A percentile compares a stretch with the other conserved stretches of the same genome.
Conservation (phyloP, 2,888 invertebrate genomes). For the Drosophila colorata region DNA sequence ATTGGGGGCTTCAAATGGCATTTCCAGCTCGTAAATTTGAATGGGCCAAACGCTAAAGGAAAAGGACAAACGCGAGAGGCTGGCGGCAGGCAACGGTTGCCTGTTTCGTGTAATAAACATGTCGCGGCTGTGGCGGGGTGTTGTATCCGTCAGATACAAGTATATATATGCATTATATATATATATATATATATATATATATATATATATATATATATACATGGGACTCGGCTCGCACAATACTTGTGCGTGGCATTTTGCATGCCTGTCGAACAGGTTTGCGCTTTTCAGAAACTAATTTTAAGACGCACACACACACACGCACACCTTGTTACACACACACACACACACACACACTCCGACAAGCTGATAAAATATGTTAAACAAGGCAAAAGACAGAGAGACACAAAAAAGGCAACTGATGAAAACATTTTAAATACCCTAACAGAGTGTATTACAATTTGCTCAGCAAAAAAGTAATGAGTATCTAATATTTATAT, state of each 20-base stretch:
- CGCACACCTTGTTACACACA: neutral
- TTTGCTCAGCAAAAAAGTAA: neutral
- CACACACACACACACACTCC: conserved; percentile 8
- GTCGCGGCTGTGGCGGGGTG: conserved; percentile 29
- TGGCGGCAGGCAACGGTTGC: conserved; percentile 2
- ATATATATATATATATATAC: conserved; percentile 13
- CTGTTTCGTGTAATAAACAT: conserved; percentile 47
- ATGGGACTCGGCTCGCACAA: conserved; percentile 3
- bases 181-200: conserved; percentile 10
- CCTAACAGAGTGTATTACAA: neutral
- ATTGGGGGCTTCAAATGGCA: conserved; percentile 45
- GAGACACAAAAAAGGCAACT: conserved; percentile 6
- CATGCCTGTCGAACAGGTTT: conserved; percentile 66
- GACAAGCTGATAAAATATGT: conserved; percentile 56
- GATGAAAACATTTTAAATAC: conserved; percentile 4
- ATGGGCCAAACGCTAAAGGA: conserved; percentile 40
- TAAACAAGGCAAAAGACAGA: conserved; percentile 32
- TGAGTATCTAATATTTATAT: no score
- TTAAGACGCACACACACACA: conserved; percentile 33
- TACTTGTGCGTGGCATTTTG: conserved; percentile 46
- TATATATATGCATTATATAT: conserved; percentile 10
- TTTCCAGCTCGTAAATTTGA: conserved; percentile 71
- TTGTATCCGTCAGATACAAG: conserved; percentile 41
- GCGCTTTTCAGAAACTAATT: conserved; percentile 62
- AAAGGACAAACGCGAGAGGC: conserved; percentile 25